Conservation (phyloP, 1,140 invertebrate species). For the Drosophila elegans region DNA sequence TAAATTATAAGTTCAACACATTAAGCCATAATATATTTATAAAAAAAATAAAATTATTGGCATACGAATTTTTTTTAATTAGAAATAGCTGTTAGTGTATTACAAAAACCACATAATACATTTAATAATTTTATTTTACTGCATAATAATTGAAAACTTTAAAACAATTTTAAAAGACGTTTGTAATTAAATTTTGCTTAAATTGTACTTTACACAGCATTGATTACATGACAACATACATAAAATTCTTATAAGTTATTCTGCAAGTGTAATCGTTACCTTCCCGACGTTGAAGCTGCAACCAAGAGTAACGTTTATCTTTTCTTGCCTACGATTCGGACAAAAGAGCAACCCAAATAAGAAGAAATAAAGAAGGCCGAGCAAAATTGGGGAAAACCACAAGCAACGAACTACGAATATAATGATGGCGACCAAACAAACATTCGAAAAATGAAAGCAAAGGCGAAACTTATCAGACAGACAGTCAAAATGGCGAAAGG, state of each 20-base stretch:
- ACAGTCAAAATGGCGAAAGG: conserved; percentile 36
- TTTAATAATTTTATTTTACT: too few relatives aligned
- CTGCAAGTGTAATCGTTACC: conserved; percentile 18
- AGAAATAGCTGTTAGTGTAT: too few relatives aligned
- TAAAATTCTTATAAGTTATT: not conserved
- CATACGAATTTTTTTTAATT: too few relatives aligned
- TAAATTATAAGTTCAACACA: too few relatives aligned
- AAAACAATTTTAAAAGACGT: too few relatives aligned
- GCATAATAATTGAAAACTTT: too few relatives aligned
- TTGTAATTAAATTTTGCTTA: too few relatives aligned
- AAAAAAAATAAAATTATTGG: too few relatives aligned
- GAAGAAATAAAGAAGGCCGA: conserved; percentile 6
- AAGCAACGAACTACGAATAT: conserved; percentile 34
- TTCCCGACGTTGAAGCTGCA: conserved; percentile 7
- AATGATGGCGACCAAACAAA: conserved; percentile 60
- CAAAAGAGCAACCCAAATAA: conserved; percentile 37
- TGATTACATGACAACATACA: too few relatives aligned
- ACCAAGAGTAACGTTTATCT: conserved; percentile 27
- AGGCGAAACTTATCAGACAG: conserved; percentile 35
- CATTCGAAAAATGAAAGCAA: conserved; percentile 31
- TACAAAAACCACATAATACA: too few relatives aligned
- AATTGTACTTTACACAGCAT: too few relatives aligned
- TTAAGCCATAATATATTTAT: too few relatives aligned
- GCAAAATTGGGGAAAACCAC: conserved; percentile 26
- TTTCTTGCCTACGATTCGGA: conserved; percentile 16